Evolutionary conservation across 1,140 invertebrate species (phyloP), one percentile per base, ranked within the genome.

Genomic region (Aethina tumida): DNA sequence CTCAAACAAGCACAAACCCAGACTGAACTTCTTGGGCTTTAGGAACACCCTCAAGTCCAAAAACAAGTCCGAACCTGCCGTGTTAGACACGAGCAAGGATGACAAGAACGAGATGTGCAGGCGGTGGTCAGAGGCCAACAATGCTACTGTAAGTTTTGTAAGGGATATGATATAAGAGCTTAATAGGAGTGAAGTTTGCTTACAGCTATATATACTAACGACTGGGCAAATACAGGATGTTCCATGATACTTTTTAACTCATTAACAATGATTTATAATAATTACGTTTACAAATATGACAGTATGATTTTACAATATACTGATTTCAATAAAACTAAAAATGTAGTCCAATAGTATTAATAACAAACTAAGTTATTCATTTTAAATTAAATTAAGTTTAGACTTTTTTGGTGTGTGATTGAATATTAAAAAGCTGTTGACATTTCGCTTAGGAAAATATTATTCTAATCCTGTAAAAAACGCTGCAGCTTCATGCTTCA

Each of bases 91-190:
- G 10, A 43, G 29, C 9, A 58, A 54, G 9, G 40, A 28, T 17
- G 47, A 51, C 33, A 49, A 58, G 35, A 48, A 38, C 21, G 54
- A 58, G 34, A 32, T 52, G 40, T 48, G 53, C 18, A 43, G 57
- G 21, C 43, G 60, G 40, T 62, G 60, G 60, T 58, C 52, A 9
- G 60, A 62, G 48, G 42, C 52, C 30, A 41, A 46, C 28, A 51
- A 59, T 45, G 33, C 53, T 39, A 50, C 58, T 49, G 58, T 61
- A 54, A 50, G 47, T 24, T 20, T 12, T 8, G 19, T 16, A 2
- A 19, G 3, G n/a, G 14, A 6, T 31, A 31, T 30, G 13, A 15
- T 3, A 10, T 5, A 10, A 3, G n/a, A 5, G 24, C n/a, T 26
- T 10, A 10, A 10, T n/a, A 5, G n/a, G 24, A 4, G 24, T 3